Evolutionary conservation across 2,888 invertebrate genomes (phyloP), one percentile per base, ranked within the genome.

Genomic region (Operophtera brumata): DNA sequence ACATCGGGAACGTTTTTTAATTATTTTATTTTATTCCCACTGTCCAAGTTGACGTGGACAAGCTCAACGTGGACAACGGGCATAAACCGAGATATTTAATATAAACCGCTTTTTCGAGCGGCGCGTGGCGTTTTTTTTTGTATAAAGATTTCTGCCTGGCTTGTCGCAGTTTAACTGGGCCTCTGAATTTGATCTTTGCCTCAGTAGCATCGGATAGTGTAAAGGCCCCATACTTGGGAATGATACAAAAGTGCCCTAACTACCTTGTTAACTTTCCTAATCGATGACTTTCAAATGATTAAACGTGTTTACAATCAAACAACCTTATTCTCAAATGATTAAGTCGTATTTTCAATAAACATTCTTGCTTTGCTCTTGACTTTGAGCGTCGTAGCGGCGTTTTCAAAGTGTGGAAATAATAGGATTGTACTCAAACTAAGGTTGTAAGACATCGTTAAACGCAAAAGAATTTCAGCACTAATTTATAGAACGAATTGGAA

Each of bases 251-350:
- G 59, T 56, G 57, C 65, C 65, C 66, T 68, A 65, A 75, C 67
- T 62, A 67, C 65, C 70, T 75, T 70, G 73, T 75, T 74, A 71
- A 70, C 61, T 68, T 67, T 60, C 63, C 66, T 69, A 65, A 71
- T 71, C 71, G 64, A 64, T 60, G 47, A 58, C 51, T 66, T 62
- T 61, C 56, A 50, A 67, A 64, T 62, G 65, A 69, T 67, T 65
- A 57, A 47, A 61, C 45, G 47, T 36, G 10, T 39, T 25, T 50
- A 46, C 28, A 36, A 20, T 13, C 35, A 43, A 44, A 30, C 35
- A 53, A 55, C 47, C 46, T 47, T 59, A 53, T 56, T 53, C 47
- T 45, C 48, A 56, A 48, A 45, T 36, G 20, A 44, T 51, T 59
- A 63, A 57, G 63, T 49, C 28, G 13, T 37, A 45, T 56, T 57